phyloP scores from a whole-genome alignment of 1,140 invertebrate genomes.

The Bathynomus jamesi region DNA sequence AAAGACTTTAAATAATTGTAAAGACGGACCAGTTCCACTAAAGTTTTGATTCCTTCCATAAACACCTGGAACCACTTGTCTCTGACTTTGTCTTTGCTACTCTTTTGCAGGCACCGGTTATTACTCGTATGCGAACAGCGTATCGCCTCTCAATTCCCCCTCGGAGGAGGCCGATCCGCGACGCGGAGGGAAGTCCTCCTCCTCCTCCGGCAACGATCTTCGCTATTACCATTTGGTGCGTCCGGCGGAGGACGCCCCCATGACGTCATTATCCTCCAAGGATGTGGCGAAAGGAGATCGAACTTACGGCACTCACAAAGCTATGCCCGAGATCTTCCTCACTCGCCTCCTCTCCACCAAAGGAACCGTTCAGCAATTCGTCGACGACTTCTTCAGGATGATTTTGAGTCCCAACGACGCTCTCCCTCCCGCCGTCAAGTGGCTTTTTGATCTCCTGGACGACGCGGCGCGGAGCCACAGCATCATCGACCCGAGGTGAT shows the following conservation, averaged over 20 bases:
- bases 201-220: conserved; percentile 51
- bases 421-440: conserved; percentile 86
- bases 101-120: conserved; percentile 32
- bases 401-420: conserved; percentile 80
- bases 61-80: too few relatives aligned
- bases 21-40: too few relatives aligned
- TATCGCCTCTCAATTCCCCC: conserved; percentile 35
- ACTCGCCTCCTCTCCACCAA: conserved; percentile 86
- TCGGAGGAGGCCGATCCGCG: conserved; percentile 43
- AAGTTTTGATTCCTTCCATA: too few relatives aligned
- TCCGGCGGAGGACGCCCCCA: conserved; percentile 58
- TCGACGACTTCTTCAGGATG: conserved; percentile 87
- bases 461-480: conserved; percentile 75
- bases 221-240: conserved; percentile 76
- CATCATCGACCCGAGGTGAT: conserved; percentile 79
- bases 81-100: too few relatives aligned
- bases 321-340: conserved; percentile 90
- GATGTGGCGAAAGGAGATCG: not conserved
- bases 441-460: conserved; percentile 90
- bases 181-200: not conserved
- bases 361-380: conserved; percentile 92
- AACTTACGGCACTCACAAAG: conserved; percentile 72
- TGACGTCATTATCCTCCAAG: not conserved
- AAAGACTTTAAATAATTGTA: too few relatives aligned
- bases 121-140: conserved; percentile 34